Conservation (phyloP, 1,140 invertebrate species). For the Bombus breviceps region DNA sequence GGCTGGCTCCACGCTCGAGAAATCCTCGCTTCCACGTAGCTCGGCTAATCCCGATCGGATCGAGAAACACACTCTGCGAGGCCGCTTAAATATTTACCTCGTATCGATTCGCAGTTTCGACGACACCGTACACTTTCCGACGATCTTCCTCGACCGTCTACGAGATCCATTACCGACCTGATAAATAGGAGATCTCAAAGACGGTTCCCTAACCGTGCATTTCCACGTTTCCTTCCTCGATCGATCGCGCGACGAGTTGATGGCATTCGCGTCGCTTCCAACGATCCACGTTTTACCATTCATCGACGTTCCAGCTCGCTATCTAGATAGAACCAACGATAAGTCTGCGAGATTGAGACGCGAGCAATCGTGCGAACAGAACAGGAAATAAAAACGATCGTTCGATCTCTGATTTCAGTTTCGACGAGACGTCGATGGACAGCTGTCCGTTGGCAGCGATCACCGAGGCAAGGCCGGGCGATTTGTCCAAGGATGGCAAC, state of each 20-base stretch:
- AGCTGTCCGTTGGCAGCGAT: slow-evolving; percentile 74
- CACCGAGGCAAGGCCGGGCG: slow-evolving; percentile 70
- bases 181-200: background rate
- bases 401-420: slow-evolving; percentile 72
- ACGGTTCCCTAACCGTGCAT: background rate
- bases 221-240: background rate
- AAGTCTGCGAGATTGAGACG: rapidly evolving
- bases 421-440: slow-evolving; percentile 82
- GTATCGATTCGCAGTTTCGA: background rate
- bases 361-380: background rate
- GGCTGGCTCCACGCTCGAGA: background rate
- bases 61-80: background rate
- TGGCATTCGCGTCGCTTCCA: background rate
- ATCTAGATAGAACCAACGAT: no score
- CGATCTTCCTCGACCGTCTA: background rate
- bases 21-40: background rate
- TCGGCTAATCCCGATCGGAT: background rate
- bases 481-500: slow-evolving; percentile 61
- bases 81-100: background rate
- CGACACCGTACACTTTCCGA: background rate
- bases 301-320: no score
- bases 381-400: background rate
- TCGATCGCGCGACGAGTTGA: background rate
- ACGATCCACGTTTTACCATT: background rate
- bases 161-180: background rate